These are phyloP conservation scores for Labeo calbasu DNA, from an alignment of 2,797 vertebrate genomes.

Conservation along the genomic window DNA sequence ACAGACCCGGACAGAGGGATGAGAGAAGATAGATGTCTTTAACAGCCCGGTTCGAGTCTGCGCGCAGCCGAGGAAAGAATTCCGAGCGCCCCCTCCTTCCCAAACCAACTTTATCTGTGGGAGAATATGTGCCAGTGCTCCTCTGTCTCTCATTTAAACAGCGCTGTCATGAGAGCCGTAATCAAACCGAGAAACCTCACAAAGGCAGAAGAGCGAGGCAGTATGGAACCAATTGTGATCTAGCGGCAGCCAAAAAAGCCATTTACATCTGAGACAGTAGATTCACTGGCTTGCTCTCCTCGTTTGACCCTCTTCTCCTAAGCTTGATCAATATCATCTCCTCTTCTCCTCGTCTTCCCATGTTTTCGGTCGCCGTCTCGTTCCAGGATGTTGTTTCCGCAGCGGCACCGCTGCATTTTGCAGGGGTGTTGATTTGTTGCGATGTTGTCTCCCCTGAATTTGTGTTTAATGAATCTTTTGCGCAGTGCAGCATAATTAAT, in stretches of 20 bases:
- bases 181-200: slow-evolving; percentile 43
- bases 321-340: slow-evolving; percentile 14
- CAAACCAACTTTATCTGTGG: slow-evolving; percentile 52
- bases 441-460: slow-evolving; percentile 19
- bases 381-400: slow-evolving; percentile 64
- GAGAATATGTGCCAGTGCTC: slow-evolving; percentile 43
- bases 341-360: slow-evolving; percentile 24
- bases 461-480: slow-evolving; percentile 42
- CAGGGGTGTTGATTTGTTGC: slow-evolving; percentile 40
- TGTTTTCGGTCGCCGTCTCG: slow-evolving; percentile 47
- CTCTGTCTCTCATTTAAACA: slow-evolving; percentile 51
- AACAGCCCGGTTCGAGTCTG: slow-evolving; percentile 18
- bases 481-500: slow-evolving; percentile 35
- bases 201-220: slow-evolving; percentile 41
- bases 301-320: slow-evolving; percentile 24
- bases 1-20: slow-evolving; percentile 65
- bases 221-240: slow-evolving; percentile 72
- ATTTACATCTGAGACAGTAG: slow-evolving; percentile 71
- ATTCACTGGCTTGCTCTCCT: slow-evolving; percentile 20
- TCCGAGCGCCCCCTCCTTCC: slow-evolving; percentile 31
- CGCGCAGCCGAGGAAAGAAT: slow-evolving; percentile 27
- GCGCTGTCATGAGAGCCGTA: slow-evolving; percentile 47
- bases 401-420: slow-evolving; percentile 39
- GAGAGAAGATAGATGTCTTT: slow-evolving; percentile 55
- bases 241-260: slow-evolving; percentile 70